Conservation (phyloP, 2,797 vertebrate species). For the Manis javanica region DNA sequence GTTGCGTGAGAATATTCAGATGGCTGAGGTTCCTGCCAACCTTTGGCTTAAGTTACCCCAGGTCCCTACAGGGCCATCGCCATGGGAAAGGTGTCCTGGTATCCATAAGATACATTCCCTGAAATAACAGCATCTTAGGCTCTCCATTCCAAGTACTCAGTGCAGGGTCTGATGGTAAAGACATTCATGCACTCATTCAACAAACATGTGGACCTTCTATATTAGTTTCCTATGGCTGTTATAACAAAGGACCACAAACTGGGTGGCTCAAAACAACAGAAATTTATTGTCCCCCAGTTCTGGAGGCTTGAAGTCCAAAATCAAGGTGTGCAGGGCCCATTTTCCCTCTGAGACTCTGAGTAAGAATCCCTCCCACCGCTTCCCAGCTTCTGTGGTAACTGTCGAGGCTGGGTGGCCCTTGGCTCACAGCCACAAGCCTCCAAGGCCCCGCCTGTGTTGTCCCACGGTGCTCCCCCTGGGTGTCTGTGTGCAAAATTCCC, state of each 20-base stretch:
- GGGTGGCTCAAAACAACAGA: neutral
- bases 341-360: too few species aligned
- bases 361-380: neutral
- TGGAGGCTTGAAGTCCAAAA: neutral
- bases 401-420: accelerated
- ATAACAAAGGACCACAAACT: accelerated
- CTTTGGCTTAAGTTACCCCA: neutral
- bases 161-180: neutral
- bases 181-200: neutral
- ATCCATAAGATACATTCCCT: neutral
- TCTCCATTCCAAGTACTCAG: neutral
- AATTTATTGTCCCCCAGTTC: neutral
- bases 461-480: accelerated
- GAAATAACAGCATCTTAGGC: neutral
- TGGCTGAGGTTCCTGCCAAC: neutral
- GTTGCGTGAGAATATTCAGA: neutral
- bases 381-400: neutral
- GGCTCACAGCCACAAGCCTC: accelerated
- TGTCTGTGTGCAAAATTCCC: neutral
- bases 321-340: accelerated
- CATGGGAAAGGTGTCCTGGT: neutral
- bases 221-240: neutral
- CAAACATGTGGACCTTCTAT: accelerated
- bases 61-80: neutral
- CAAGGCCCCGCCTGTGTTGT: accelerated